Base-by-base conservation (phyloP, 2,113 vertebrate species). In the Podiceps cristatus region DNA sequence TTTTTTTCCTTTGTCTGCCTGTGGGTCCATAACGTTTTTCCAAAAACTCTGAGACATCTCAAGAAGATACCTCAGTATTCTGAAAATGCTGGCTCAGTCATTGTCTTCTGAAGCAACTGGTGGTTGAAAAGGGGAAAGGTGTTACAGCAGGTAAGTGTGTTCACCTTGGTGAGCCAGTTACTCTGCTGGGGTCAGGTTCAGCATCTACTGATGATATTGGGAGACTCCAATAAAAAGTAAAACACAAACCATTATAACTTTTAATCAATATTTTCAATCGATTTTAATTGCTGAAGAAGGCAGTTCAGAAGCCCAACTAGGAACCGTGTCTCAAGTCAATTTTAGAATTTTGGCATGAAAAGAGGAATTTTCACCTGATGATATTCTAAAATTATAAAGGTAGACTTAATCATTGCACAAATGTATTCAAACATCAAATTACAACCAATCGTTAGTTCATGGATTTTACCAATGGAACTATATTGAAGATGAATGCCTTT, bases 401-500 rank as follows among this genome's bases (percentile, higher is more conserved):
- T 67, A 69, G 49, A 73, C 89, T 92, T 95, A 96, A 96, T 95
- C 1, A 4, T 63, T 87, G 62, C 52, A 84, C n/a, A 75, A 79
- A 87, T 69, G 40, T 76, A 93, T 90, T 88, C 47, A 81, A 93
- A 80, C 33, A 86, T 93, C 35, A 89, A 96, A 89, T 91, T 87
- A 42, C 8, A 45, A 50, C 82, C 44, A 79, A 10, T 83, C 8
- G 10, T 69, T 69, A 71, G 33, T 63, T 72, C 15, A 7, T 56
- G 83, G 56, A 55, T 78, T 95, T 92, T 90, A 66, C 52, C 45
- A 35, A 5, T 87, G 35, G 29, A 56, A 60, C 6, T 42, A 22
- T 27, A 49, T 66, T 89, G 40, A 50, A 87, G 64, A 60, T 64
- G 9, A 71, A 69, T 64, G 33, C 20, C 40, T 62, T 92, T 78